A percentile compares a stretch with the other conserved stretches of the same genome.
Conservation (phyloP, 2,888 invertebrate species). For the Deilephila elpenor region DNA sequence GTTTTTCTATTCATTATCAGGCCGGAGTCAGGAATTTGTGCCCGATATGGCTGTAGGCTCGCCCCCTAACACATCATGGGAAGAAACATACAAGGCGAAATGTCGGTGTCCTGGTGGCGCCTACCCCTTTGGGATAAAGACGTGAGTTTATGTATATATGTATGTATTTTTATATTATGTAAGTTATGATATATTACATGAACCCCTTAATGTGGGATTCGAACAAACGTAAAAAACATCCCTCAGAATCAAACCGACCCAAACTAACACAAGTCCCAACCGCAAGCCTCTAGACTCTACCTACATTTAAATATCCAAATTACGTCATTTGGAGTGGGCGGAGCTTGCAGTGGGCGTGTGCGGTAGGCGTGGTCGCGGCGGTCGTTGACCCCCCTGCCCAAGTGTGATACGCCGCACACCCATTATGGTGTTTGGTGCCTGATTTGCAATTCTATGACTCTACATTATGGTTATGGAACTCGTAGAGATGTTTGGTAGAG, state of each 20-base stretch:
- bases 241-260: not conserved
- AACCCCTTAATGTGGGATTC: not conserved
- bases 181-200: not conserved
- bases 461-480: slow-evolving; percentile 41
- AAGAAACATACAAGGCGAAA: too few species aligned
- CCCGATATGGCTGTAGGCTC: too few species aligned
- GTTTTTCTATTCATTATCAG: too few species aligned
- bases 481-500: slow-evolving; percentile 33
- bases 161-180: too few species aligned
- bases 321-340: slow-evolving; percentile 63
- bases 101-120: too few species aligned
- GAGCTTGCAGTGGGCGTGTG: slow-evolving; percentile 64
- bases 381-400: slow-evolving; percentile 63
- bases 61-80: too few species aligned
- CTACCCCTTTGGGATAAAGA: too few species aligned
- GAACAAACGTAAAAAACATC: not conserved
- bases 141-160: too few species aligned
- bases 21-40: too few species aligned
- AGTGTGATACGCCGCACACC: slow-evolving; percentile 45
- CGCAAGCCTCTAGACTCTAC: slow-evolving; percentile 4
- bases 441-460: slow-evolving; percentile 74
- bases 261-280: not conserved
- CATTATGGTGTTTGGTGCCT: slow-evolving; percentile 53
- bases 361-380: slow-evolving; percentile 65
- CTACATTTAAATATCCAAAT: slow-evolving; percentile 29